A percentile compares a stretch with the other conserved stretches of the same genome.
phyloP scores from a whole-genome alignment of 1,140 invertebrate genomes.

The Oncopodura yosiiana region DNA sequence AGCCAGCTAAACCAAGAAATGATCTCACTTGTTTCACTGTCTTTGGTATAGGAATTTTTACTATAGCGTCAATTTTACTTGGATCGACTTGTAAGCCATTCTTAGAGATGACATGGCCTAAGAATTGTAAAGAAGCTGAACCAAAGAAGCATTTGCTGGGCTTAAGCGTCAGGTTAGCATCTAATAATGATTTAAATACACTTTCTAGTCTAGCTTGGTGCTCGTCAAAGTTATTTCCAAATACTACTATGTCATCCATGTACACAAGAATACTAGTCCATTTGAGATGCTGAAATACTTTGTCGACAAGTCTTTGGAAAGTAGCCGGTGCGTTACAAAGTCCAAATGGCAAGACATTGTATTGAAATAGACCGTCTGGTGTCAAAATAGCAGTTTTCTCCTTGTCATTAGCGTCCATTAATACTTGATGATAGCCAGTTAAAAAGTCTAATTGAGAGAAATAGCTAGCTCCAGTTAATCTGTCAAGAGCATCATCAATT shows the following conservation, averaged over 20 bases:
- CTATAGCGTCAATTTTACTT: conserved; percentile 39
- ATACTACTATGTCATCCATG: conserved; percentile 37
- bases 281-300: conserved; percentile 34
- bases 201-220: conserved; percentile 38
- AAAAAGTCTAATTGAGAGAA: no score
- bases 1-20: conserved; percentile 36
- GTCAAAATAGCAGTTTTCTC: conserved; percentile 40
- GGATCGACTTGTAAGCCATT: conserved; percentile 38
- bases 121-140: conserved; percentile 37
- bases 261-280: conserved; percentile 29
- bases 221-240: conserved; percentile 37
- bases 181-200: conserved; percentile 37
- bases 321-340: conserved; percentile 41
- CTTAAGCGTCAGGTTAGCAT: conserved; percentile 38
- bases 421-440: conserved; percentile 44
- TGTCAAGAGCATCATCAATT: conserved; percentile 42
- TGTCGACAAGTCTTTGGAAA: conserved; percentile 41
- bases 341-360: conserved; percentile 42
- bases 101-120: conserved; percentile 38
- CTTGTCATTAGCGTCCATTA: conserved; percentile 37
- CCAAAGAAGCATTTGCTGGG: conserved; percentile 39
- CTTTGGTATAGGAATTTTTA: conserved; percentile 35
- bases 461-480: conserved; percentile 37
- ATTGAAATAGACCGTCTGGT: conserved; percentile 38
- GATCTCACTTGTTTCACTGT: conserved; percentile 38